phyloP scores from a whole-genome alignment of 2,113 vertebrate species.

The Loxodonta africana region DNA sequence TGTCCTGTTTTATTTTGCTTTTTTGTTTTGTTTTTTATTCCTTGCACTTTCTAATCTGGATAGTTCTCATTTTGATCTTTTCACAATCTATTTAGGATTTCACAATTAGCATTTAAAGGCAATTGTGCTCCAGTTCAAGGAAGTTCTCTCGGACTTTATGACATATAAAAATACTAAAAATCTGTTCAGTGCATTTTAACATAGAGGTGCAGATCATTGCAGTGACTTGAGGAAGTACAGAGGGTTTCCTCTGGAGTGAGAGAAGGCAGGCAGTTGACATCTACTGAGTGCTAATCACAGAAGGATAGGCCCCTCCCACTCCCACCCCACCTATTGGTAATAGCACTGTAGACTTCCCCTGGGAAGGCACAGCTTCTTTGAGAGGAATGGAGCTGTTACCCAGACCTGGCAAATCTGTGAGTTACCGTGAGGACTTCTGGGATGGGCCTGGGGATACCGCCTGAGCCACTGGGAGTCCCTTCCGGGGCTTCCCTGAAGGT shows the following conservation, averaged over 20 bases:
- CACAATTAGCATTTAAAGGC: neutral
- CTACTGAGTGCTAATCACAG: neutral
- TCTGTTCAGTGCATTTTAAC: neutral
- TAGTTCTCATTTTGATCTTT: slow-evolving; percentile 31
- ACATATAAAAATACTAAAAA: neutral
- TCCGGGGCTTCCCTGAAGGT: neutral
- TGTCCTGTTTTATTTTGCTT: neutral
- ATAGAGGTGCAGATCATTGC: neutral
- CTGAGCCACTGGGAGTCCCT: neutral
- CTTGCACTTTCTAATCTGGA: slow-evolving; percentile 24
- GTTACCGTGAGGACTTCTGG: neutral
- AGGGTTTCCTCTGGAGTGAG: neutral
- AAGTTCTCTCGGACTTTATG: neutral
- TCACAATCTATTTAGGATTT: slow-evolving; percentile 27
- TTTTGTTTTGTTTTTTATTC: slow-evolving; percentile 25
- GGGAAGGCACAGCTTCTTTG: neutral
- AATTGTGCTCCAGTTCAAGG: slow-evolving; percentile 13
- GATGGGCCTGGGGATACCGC: neutral
- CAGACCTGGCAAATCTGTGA: neutral
- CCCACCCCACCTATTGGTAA: neutral
- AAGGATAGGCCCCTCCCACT: too few relatives aligned
- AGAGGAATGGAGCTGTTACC: neutral
- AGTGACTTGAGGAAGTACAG: neutral
- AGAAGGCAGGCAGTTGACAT: neutral
- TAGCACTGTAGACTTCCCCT: neutral